Conservation (phyloP, 2,113 vertebrate genomes). For the Pygathrix nemaeus region DNA sequence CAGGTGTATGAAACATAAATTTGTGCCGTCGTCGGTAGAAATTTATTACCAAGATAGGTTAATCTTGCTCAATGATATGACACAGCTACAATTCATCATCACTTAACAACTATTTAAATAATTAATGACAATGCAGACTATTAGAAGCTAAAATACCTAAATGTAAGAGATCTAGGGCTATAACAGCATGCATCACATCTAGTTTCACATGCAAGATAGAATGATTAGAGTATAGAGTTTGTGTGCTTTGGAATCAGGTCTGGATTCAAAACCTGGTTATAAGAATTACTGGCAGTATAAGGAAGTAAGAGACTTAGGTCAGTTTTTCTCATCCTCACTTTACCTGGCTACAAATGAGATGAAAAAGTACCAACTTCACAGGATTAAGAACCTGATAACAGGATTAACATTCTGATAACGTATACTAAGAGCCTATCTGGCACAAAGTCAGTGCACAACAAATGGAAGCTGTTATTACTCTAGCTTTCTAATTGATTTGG, state of each 20-base stretch:
- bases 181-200: neutral
- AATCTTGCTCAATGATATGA: neutral
- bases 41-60: neutral
- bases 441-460: neutral
- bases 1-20: constrained; percentile 10
- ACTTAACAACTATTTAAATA: constrained; percentile 18
- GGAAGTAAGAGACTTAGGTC: neutral
- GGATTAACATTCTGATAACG: neutral
- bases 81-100: neutral
- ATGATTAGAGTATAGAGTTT: neutral
- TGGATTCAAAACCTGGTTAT: neutral
- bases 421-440: neutral
- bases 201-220: neutral
- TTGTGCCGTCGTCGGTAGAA: neutral
- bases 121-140: neutral
- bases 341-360: neutral
- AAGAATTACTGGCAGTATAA: neutral
- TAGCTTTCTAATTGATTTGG: neutral
- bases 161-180: constrained; percentile 1
- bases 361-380: neutral
- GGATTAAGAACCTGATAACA: neutral
- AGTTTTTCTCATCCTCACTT: constrained; percentile 12
- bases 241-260: neutral
- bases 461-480: neutral
- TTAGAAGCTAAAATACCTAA: constrained; percentile 4